These are phyloP conservation scores for Aulostomus chinensis DNA, from an alignment of 2,797 vertebrate genomes.

Conservation along the genomic window DNA sequence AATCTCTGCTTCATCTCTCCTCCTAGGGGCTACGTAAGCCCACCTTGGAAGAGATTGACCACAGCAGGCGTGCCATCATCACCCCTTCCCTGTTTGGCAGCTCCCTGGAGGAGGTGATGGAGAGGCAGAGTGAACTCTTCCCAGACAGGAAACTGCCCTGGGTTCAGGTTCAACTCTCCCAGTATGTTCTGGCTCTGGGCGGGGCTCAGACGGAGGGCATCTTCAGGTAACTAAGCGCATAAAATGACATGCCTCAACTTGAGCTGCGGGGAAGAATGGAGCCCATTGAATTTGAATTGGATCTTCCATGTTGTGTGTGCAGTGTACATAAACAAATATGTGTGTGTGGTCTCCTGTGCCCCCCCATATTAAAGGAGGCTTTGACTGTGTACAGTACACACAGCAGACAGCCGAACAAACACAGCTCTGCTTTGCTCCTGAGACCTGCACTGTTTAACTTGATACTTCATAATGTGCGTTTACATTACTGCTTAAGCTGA, in stretches of 20 bases:
- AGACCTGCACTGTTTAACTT: slow-evolving; percentile 49
- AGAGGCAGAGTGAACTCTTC: slow-evolving; percentile 86
- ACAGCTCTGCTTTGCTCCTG: slow-evolving; percentile 26
- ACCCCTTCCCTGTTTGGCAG: slow-evolving; percentile 91
- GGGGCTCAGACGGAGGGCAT: slow-evolving; percentile 91
- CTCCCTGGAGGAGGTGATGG: slow-evolving; percentile 91
- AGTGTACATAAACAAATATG: slow-evolving; percentile 39
- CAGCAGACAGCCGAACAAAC: slow-evolving; percentile 52
- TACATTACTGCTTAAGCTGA: slow-evolving; percentile 44
- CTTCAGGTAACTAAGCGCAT: slow-evolving; percentile 83
- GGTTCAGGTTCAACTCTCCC: slow-evolving; percentile 92
- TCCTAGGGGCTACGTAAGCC: slow-evolving; percentile 89
- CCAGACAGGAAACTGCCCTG: slow-evolving; percentile 88
- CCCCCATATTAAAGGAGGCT: no score
- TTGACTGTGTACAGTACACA: slow-evolving; percentile 46
- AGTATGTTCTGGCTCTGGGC: slow-evolving; percentile 88
- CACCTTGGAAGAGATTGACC: slow-evolving; percentile 88
- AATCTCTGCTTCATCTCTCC: slow-evolving; percentile 24
- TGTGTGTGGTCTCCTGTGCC: slow-evolving; percentile 70
- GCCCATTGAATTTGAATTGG: slow-evolving; percentile 31
- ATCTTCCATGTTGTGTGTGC: slow-evolving; percentile 22
- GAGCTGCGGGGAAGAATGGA: slow-evolving; percentile 11
- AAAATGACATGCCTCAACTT: slow-evolving; percentile 19
- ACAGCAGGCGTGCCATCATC: slow-evolving; percentile 87
- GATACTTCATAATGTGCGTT: slow-evolving; percentile 58